Base-by-base conservation (phyloP, 2,888 invertebrate genomes). In the Philereme transversata region DNA sequence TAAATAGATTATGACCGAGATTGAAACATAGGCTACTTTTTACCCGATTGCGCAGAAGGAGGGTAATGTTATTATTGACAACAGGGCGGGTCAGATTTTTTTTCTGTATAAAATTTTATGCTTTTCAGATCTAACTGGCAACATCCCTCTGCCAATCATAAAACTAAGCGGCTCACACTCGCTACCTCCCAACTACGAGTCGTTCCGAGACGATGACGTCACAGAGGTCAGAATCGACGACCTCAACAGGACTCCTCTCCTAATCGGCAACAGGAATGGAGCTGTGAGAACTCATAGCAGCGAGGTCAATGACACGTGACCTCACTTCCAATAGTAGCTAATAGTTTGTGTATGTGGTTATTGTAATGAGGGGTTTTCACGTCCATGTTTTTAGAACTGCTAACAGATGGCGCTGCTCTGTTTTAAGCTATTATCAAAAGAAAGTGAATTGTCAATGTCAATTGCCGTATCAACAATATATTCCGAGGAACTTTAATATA, bases 141-240 rank as follows among this genome's bases (percentile, higher is more conserved):
- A 87, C 70, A 82, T 88, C 58, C 83, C 89, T 0, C 61, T 90
- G 60, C 78, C 85, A 3, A 53, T 83, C 7, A 62, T 88, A 35
- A 82, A 65, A 9, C 63, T 88, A 11, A 82, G 65, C 52, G 69
- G 72, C 7, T 77, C 78, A 8, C 76, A 76, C 6, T 81, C 84
- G 0, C 90, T 90, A 0, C 90, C 90, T 0, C 90, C 91, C 0
- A 84, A 85, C 4, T 91, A 91, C 76, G 81, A 79, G 4, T 82
- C 86, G 0, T 57, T 90, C 1, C 77, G 77, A 60, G 81, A 84
- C 52, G 82, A 84, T 41, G 86, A 84, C 60, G 73, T 80, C 57
- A 81, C 85, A 6, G 89, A 90, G 64, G 79, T 91, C 0, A 74
- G 90, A n/a, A 71, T 90, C 36, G 85, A 86, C 4, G 79, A 82